Base-by-base conservation (phyloP, 1,140 invertebrate species). In the Dufourea novaeangliae region DNA sequence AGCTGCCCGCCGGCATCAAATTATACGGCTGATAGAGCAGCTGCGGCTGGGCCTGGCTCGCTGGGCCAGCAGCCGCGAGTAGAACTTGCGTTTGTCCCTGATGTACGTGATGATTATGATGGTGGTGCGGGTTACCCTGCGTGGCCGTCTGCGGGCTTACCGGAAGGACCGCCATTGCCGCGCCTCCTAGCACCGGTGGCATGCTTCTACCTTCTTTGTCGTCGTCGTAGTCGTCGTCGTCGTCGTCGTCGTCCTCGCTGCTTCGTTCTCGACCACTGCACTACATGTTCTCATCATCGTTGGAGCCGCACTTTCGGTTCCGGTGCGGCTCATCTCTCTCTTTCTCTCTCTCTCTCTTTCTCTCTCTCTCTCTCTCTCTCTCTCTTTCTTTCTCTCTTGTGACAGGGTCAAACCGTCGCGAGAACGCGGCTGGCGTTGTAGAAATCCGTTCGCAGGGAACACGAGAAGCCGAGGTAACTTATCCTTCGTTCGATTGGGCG, bases 151-250 rank as follows among this genome's bases (percentile, higher is more conserved):
- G 91, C 89, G 92, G 91, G 85, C 90, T 92, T 85, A 91, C 91
- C 89, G 92, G 92, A 90, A 92, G 92, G 78, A 92, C 91, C 89
- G 92, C 92, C 92, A 92, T 92, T 87, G 92, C 88, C 80, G 91
- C 91, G 73, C 90, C 92, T 88, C 92, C 91, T 92, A 92, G 80
- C 86, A 92, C 91, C 86, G 92, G 91, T 89, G 92, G 90, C 92
- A 92, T 92, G 70, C 85, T 89, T 77, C 66, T 85, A 69, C 39
- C n/a, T n/a, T n/a, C n/a, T n/a, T n/a, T n/a, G n/a, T n/a, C n/a
- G n/a, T n/a, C n/a, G n/a, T n/a, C n/a, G n/a, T n/a, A n/a, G n/a
- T n/a, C n/a, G n/a, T n/a, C n/a, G n/a, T n/a, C n/a, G n/a, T n/a
- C n/a, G n/a, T n/a, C n/a, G n/a, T n/a, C 52, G 57, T 67, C 50